phyloP scores from a whole-genome alignment of 1,140 invertebrate species.

The Drosophila trapezifrons region DNA sequence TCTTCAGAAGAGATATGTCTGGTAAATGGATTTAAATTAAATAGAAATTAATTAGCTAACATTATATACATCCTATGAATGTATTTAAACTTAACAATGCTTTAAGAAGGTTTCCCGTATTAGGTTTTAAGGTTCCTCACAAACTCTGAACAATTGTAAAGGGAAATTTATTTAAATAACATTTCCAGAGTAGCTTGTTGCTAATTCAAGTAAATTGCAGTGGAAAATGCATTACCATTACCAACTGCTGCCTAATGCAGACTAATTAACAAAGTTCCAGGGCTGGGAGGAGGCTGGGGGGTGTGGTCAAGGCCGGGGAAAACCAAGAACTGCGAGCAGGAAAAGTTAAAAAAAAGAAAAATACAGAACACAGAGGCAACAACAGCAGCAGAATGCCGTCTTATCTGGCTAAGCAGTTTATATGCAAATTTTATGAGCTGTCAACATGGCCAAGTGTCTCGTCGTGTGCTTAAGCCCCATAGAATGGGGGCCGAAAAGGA shows the following conservation, averaged over 20 bases:
- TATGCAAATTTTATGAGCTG: constrained; percentile 67
- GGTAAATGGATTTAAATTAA: background rate
- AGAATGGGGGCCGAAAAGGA: constrained; percentile 15
- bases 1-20: background rate
- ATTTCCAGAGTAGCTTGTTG: background rate
- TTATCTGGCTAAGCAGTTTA: constrained; percentile 55
- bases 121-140: too few species aligned
- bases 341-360: constrained; percentile 13
- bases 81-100: too few species aligned
- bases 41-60: background rate
- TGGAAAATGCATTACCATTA: constrained; percentile 33
- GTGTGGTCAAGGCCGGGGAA: constrained; percentile 40
- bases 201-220: constrained; percentile 31
- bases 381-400: constrained; percentile 12
- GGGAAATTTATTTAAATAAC: constrained; percentile 10
- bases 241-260: constrained; percentile 16
- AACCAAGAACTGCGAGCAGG: constrained; percentile 4
- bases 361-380: background rate
- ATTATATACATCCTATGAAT: background rate
- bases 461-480: constrained; percentile 41
- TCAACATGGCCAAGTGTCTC: constrained; percentile 59
- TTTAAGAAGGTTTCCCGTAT: too few species aligned
- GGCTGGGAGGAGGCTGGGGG: background rate
- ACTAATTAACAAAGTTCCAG: constrained; percentile 46
- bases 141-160: background rate